Conservation (phyloP, 2,888 invertebrate species). For the Mayetiola destructor region DNA sequence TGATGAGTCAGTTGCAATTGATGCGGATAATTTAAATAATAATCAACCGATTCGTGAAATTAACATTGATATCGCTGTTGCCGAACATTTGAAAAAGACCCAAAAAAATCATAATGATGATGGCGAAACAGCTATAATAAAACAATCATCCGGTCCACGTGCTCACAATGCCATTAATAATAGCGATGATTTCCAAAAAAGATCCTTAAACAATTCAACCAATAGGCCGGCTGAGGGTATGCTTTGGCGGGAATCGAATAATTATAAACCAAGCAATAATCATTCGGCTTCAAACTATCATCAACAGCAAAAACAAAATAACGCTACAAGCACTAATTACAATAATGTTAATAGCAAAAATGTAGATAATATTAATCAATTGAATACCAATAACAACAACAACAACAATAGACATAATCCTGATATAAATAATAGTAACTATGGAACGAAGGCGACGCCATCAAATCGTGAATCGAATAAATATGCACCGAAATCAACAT, state of each 20-base stretch:
- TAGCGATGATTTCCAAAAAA: too few relatives aligned
- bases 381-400: too few relatives aligned
- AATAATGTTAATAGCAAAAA: not conserved
- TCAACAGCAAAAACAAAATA: too few relatives aligned
- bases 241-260: not conserved
- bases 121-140: not conserved
- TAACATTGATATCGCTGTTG: too few relatives aligned
- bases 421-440: not conserved
- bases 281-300: not conserved
- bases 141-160: not conserved
- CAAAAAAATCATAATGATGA: not conserved
- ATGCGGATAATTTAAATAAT: constrained; percentile 2
- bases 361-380: not conserved
- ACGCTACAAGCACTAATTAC: not conserved
- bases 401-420: not conserved
- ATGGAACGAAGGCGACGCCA: not conserved
- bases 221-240: too few relatives aligned
- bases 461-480: not conserved
- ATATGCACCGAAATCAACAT: not conserved
- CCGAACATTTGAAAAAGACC: not conserved
- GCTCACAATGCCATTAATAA: not conserved
- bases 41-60: too few relatives aligned
- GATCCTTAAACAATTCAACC: too few relatives aligned
- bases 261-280: not conserved
- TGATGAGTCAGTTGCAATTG: not conserved